Evolutionary conservation across 2,888 invertebrate genomes (phyloP).

Genomic region (Harpalus rufipes): DNA sequence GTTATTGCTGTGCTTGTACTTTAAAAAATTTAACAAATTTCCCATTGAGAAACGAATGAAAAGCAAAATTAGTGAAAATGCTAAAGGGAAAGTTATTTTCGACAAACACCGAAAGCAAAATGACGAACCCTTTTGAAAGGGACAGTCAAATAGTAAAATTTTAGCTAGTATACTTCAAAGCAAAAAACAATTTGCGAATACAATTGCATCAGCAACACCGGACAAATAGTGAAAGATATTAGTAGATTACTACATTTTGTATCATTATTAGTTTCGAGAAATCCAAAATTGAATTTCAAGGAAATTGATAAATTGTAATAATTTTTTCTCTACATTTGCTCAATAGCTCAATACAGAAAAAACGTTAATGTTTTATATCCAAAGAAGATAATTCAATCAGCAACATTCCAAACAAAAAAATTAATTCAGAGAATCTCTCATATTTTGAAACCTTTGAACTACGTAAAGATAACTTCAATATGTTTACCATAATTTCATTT

Average conservation of each 20-base stretch:
- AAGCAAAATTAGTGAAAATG: background rate
- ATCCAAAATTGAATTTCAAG: slow-evolving; percentile 7
- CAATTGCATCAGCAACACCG: background rate
- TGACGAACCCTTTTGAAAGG: background rate
- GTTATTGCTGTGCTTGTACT: background rate
- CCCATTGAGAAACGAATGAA: too few species aligned
- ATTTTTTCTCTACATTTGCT: background rate
- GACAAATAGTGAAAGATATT: background rate
- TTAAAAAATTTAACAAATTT: too few species aligned
- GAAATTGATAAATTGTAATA: background rate
- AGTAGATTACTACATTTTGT: background rate
- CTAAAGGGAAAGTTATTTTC: background rate
- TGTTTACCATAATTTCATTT: slow-evolving; percentile 29
- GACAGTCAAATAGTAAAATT: background rate
- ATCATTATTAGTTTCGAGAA: background rate
- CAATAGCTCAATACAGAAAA: background rate
- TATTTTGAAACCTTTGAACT: slow-evolving; percentile 41
- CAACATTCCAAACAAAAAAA: slow-evolving; percentile 12
- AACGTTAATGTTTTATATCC: background rate
- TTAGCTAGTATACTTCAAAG: background rate
- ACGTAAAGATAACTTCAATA: slow-evolving; percentile 30
- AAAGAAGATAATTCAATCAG: slow-evolving; percentile 4
- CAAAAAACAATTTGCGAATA: background rate
- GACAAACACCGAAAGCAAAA: background rate
- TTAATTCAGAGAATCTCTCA: slow-evolving; percentile 13